Percentiles rank a stretch among this genome's conserved stretches.
phyloP scores from a whole-genome alignment of 1,140 invertebrate genomes.

The Mycetomoellerius zeteki region DNA sequence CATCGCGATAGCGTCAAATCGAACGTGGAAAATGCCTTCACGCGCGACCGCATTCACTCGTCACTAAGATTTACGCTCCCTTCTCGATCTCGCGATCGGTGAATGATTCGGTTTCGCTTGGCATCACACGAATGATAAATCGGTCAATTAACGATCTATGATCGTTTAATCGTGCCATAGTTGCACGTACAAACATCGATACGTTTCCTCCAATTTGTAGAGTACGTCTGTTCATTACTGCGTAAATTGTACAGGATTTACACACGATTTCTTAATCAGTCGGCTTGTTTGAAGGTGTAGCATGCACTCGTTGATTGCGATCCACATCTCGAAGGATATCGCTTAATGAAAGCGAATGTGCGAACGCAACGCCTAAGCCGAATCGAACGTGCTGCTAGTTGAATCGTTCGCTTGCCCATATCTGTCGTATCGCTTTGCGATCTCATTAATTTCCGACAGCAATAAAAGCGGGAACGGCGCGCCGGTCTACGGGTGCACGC shows the following conservation, averaged over 20 bases:
- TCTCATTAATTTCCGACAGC: constrained; percentile 86
- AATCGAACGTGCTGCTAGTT: constrained; percentile 22
- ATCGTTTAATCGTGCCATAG: not conserved
- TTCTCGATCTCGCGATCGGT: not conserved
- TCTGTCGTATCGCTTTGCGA: constrained; percentile 70
- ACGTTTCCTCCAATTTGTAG: not conserved
- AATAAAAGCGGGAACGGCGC: constrained; percentile 82
- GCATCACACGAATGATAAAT: constrained; percentile 49
- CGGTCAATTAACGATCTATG: not conserved
- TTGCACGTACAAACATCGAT: not conserved
- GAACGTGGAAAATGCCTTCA: constrained; percentile 54
- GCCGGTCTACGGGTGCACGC: constrained; percentile 60
- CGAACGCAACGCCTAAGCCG: constrained; percentile 66
- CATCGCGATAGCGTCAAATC: constrained; percentile 54
- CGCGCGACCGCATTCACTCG: constrained; percentile 59
- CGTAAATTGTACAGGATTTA: not conserved
- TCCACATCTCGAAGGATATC: not conserved
- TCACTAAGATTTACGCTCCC: not conserved
- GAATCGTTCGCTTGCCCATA: constrained; percentile 38
- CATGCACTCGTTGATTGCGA: not conserved
- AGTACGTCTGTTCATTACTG: not conserved
- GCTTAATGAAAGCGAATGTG: constrained; percentile 28
- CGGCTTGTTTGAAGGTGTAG: not conserved
- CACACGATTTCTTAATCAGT: not conserved
- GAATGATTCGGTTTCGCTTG: constrained; percentile 6